These are phyloP conservation scores for Moxostoma hubbsi DNA, from an alignment of 2,797 vertebrate genomes.

Conservation along the genomic window DNA sequence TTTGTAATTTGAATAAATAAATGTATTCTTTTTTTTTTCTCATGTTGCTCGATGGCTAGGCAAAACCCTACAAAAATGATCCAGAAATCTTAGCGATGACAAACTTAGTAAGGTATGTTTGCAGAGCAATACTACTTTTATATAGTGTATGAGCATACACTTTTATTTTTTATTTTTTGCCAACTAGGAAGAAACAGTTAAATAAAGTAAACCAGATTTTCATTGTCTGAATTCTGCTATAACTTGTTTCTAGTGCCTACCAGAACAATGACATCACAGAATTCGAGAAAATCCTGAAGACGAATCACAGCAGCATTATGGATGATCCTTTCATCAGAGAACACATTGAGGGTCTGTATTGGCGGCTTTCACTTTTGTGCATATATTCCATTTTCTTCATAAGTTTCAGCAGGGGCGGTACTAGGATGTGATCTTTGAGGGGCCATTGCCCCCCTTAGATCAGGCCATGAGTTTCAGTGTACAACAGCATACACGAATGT, in stretches of 20 bases:
- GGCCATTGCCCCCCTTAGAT: too few relatives aligned
- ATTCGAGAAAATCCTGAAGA: conserved; percentile 99
- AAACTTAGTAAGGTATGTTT: conserved; percentile 98
- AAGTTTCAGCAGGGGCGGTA: neutral
- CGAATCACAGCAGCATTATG: conserved; percentile 99
- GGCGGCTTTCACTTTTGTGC: conserved; percentile 5
- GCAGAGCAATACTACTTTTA: neutral
- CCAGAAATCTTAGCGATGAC: conserved; percentile 99
- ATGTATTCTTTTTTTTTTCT: neutral
- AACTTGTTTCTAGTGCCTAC: conserved; percentile 87
- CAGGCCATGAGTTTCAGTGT: too few relatives aligned
- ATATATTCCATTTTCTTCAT: neutral
- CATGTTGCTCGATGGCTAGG: conserved; percentile 72
- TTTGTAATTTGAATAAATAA: conserved; percentile 11
- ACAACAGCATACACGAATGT: too few relatives aligned
- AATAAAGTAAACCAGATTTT: too few relatives aligned
- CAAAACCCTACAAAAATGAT: conserved; percentile 99
- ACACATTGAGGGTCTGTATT: conserved; percentile 94
- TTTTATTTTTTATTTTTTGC: neutral
- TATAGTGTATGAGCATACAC: neutral
- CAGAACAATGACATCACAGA: conserved; percentile 99
- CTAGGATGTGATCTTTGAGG: too few relatives aligned
- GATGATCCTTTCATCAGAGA: conserved; percentile 99
- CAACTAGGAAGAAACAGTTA: too few relatives aligned
- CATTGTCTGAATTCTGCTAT: neutral